Evolutionary conservation across 2,888 invertebrate species (phyloP), one percentile per base, ranked within the genome.

Genomic region (Meghimatium bilineatum): DNA sequence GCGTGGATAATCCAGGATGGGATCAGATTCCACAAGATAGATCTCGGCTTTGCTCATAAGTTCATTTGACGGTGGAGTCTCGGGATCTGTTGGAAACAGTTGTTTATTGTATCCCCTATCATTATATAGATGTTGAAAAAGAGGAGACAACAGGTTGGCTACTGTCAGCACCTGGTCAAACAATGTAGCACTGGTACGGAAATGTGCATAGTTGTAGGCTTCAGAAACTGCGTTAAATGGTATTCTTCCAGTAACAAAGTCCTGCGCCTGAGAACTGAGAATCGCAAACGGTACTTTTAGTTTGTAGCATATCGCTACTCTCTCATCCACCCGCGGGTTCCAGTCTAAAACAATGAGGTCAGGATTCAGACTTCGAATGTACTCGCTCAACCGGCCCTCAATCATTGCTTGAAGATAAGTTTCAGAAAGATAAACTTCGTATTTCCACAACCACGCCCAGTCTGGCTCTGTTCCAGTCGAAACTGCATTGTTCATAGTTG

Each of bases 21-120:
- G 82, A 69, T 83, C 83, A 0, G 32, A 36, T 67, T 83, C 74
- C 49, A 83, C 79, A 66, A 83, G 60, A 52, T 74, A 83, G 36
- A 83, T 38, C 6, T 79, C 83, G 0, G 83, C 83, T 67, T 66
- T 36, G 32, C 74, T 74, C 66, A 83, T 52, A 29, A 80, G 83
- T n/a, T 72, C 72, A 72, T 72, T 72, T 17, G 72, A 26, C 8
- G 72, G 26, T 20, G 67, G 67, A 14, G 17, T 34, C 12, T 67
- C 29, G 6, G 67, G 67, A 67, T 67, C 67, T 67, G 32, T 14
- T 8, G 72, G 44, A 6, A 38, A 44, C 0, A 72, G 1, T 38
- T 72, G 72, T 26, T 72, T 38, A 17, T 14, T 72, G 10, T 44
- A 72, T 6, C 72, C 72, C 23, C 72, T 72, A 12, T 72, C 72